phyloP scores from a whole-genome alignment of 2,113 vertebrate species.

The Pogona vitticeps region DNA sequence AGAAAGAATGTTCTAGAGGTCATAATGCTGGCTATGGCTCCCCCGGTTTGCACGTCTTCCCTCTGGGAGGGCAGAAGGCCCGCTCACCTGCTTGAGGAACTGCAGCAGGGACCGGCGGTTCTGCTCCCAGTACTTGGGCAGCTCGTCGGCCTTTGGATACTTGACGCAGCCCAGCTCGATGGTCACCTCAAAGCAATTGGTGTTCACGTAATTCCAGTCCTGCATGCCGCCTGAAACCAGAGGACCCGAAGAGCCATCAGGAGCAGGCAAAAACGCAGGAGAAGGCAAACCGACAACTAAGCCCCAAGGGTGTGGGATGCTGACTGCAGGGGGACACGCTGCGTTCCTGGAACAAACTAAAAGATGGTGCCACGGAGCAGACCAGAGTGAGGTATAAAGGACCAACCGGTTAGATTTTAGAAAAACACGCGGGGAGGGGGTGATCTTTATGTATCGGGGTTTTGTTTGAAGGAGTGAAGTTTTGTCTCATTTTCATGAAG shows the following conservation, averaged over 20 bases:
- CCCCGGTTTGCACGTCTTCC: neutral
- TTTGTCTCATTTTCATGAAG: no score
- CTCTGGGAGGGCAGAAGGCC: no score
- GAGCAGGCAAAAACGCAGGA: no score
- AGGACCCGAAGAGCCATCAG: neutral
- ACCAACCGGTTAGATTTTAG: no score
- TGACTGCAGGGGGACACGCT: slow-evolving; percentile 8
- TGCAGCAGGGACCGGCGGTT: slow-evolving; percentile 88
- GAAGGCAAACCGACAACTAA: no score
- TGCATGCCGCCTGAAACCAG: slow-evolving; percentile 92
- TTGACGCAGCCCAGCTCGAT: slow-evolving; percentile 95
- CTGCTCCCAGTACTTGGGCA: slow-evolving; percentile 91
- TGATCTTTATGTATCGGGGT: no score
- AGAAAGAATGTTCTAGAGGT: no score
- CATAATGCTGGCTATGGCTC: no score
- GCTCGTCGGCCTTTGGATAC: slow-evolving; percentile 85
- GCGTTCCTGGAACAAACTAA: neutral
- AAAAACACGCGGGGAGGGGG: no score
- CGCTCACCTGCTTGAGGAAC: slow-evolving; percentile 91
- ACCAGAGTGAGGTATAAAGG: no score
- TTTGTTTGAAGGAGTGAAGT: no score
- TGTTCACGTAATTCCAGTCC: slow-evolving; percentile 98
- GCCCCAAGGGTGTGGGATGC: neutral
- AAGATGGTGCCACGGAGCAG: no score
- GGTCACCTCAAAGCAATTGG: slow-evolving; percentile 98